phyloP scores from a whole-genome alignment of 2,888 invertebrate genomes.

The Diplolepis rosae region DNA sequence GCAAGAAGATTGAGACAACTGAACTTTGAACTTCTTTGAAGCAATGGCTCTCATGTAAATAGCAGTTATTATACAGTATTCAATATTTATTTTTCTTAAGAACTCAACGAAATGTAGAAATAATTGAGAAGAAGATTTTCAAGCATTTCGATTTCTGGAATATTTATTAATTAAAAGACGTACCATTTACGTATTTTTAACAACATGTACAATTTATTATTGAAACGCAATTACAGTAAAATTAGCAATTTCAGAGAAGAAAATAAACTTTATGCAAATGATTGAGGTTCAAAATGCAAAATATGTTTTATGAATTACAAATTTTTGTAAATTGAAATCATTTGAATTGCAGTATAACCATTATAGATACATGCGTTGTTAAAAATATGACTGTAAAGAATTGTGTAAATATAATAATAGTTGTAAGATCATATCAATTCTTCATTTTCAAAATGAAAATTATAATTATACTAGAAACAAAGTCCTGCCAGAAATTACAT shows the following conservation, averaged over 20 bases:
- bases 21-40: constrained; percentile 56
- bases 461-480: constrained; percentile 13
- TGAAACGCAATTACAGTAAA: neutral
- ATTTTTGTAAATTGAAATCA: too few species aligned
- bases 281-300: too few species aligned
- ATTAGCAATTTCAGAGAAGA: too few species aligned
- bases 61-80: neutral
- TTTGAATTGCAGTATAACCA: too few species aligned
- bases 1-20: constrained; percentile 70
- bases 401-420: neutral
- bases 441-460: neutral
- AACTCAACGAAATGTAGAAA: neutral
- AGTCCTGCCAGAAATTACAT: constrained; percentile 41
- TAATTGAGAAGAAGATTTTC: neutral
- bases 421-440: neutral
- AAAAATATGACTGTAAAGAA: too few species aligned
- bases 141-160: too few species aligned
- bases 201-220: too few species aligned
- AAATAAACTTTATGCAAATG: too few species aligned
- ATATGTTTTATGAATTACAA: too few species aligned
- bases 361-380: too few species aligned
- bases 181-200: too few species aligned
- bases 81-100: neutral
- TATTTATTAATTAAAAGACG: too few species aligned
- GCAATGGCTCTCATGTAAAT: constrained; percentile 18